Percentiles rank a stretch among this genome's conserved stretches.
Evolutionary conservation across 2,888 invertebrate genomes (phyloP).

Genomic region (Pollenia angustigena): DNA sequence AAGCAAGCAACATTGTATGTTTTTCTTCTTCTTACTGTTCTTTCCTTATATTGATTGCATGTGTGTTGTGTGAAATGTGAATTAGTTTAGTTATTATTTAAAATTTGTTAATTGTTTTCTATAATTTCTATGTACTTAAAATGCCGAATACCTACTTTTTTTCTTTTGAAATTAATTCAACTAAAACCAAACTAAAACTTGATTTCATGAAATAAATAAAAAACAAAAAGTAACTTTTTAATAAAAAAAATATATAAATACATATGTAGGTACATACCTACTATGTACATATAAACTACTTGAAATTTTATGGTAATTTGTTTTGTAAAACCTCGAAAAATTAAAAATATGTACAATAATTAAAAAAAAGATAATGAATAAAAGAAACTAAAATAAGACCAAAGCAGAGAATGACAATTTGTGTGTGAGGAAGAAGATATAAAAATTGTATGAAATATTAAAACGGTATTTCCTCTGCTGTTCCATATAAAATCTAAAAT

Average conservation of each 20-base stretch:
- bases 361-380: background rate
- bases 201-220: background rate
- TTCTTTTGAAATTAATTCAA: too few relatives aligned
- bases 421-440: constrained; percentile 37
- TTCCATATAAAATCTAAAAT: constrained; percentile 29
- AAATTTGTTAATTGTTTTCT: constrained; percentile 35
- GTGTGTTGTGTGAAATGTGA: constrained; percentile 44
- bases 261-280: background rate
- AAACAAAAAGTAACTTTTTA: too few relatives aligned
- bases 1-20: constrained; percentile 62
- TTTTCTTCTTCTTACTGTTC: constrained; percentile 31
- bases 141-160: constrained; percentile 4
- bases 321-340: constrained; percentile 47
- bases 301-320: constrained; percentile 49
- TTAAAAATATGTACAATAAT: constrained; percentile 10
- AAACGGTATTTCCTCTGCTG: background rate
- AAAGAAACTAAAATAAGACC: constrained; percentile 47
- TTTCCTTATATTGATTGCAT: constrained; percentile 48
- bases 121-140: constrained; percentile 41
- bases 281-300: background rate
- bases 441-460: constrained; percentile 21
- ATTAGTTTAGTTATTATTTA: constrained; percentile 37
- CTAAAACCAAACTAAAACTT: background rate
- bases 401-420: constrained; percentile 62
- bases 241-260: background rate